phyloP scores from a whole-genome alignment of 2,797 vertebrate genomes.

The Sciurus vulgaris region DNA sequence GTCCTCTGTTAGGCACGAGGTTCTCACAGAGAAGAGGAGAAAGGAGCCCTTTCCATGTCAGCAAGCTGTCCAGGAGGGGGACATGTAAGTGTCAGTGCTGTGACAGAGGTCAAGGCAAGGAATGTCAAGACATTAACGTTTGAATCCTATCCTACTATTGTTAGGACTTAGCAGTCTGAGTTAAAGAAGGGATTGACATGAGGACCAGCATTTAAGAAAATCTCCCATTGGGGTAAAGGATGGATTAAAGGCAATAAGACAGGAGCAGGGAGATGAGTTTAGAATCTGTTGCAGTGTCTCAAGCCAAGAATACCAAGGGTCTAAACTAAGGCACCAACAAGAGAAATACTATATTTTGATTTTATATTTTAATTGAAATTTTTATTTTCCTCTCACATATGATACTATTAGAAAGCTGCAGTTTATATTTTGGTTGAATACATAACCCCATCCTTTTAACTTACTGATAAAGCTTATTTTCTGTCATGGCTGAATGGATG shows the following conservation, averaged over 20 bases:
- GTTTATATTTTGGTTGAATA: neutral
- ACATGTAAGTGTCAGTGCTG: neutral
- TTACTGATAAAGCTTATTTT: neutral
- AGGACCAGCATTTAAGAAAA: neutral
- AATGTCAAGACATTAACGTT: neutral
- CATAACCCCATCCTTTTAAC: neutral
- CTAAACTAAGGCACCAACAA: neutral
- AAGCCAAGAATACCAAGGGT: neutral
- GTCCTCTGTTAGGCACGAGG: neutral
- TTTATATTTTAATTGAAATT: neutral
- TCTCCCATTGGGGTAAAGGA: neutral
- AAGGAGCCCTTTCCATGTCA: neutral
- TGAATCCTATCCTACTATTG: neutral
- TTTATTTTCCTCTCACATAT: neutral
- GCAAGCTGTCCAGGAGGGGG: neutral
- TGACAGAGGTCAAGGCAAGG: neutral
- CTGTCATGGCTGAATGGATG: neutral
- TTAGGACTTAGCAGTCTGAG: neutral
- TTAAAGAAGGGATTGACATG: neutral
- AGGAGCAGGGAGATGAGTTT: neutral
- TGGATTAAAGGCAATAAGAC: neutral
- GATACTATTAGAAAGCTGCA: constrained; percentile 37
- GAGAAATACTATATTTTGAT: neutral
- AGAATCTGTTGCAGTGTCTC: neutral
- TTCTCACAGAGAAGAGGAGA: constrained; percentile 20